phyloP scores from a whole-genome alignment of 2,113 vertebrate species.

The Ammodytes dubius region DNA sequence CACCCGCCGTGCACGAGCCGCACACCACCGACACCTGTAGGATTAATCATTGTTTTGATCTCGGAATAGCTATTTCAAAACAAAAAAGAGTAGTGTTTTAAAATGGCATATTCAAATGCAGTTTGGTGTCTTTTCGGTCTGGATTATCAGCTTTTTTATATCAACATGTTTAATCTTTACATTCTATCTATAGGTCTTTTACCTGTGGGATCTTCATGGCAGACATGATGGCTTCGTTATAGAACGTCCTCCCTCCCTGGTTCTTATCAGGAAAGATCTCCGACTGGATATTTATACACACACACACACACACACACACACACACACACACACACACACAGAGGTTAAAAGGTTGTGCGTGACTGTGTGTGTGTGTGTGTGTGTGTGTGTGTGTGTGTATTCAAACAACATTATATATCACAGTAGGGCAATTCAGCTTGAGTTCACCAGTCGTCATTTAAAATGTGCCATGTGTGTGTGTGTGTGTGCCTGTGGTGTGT shows the following conservation, averaged over 20 bases:
- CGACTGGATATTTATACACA: constrained; percentile 76
- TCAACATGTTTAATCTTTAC: background rate
- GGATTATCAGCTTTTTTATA: background rate
- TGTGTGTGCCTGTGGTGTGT: background rate
- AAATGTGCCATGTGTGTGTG: background rate
- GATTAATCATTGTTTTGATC: constrained; percentile 1
- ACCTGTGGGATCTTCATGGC: constrained; percentile 91
- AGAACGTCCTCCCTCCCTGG: constrained; percentile 89
- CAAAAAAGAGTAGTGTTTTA: background rate
- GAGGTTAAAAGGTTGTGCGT: background rate
- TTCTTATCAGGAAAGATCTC: constrained; percentile 92
- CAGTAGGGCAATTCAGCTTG: background rate
- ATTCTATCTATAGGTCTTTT: constrained; percentile 15
- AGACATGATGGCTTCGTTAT: constrained; percentile 91
- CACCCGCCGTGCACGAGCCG: constrained; percentile 90
- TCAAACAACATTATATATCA: too few species aligned
- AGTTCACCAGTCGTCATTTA: too few species aligned
- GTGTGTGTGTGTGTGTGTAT: too few species aligned
- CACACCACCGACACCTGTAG: constrained; percentile 90
- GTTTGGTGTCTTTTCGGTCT: background rate
- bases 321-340: constrained; percentile 29
- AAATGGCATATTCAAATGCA: background rate
- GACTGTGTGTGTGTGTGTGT: too few species aligned
- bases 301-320: constrained; percentile 28
- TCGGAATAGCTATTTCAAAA: background rate